Evolutionary conservation across 2,888 invertebrate species (phyloP).

Genomic region (Mythimna ferrago): DNA sequence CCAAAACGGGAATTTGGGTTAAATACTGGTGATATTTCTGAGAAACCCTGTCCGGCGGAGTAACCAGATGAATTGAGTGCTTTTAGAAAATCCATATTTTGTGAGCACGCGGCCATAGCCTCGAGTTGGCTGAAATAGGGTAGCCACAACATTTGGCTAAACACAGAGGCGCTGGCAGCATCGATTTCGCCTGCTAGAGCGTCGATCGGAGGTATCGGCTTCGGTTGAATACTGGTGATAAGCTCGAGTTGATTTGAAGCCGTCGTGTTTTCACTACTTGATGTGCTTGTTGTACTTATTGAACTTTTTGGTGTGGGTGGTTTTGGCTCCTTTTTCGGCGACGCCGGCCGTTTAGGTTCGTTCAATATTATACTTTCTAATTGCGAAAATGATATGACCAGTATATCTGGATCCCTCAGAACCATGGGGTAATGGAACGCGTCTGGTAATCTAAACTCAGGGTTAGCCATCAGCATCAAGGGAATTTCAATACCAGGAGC

Average conservation of each 20-base stretch:
- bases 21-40: constrained; percentile 89
- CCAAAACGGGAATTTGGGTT: constrained; percentile 82
- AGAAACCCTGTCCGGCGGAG: constrained; percentile 86
- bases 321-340: constrained; percentile 69
- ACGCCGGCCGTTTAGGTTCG: constrained; percentile 76
- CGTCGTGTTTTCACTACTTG: constrained; percentile 70
- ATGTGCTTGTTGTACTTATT: constrained; percentile 68
- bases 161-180: constrained; percentile 92
- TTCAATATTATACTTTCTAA: constrained; percentile 92
- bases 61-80: constrained; percentile 89
- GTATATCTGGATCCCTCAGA: constrained; percentile 94
- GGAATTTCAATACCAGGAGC: constrained; percentile 95
- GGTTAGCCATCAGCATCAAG: constrained; percentile 92
- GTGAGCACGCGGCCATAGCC: constrained; percentile 90
- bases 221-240: constrained; percentile 72
- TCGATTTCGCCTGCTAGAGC: constrained; percentile 92
- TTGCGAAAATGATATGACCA: constrained; percentile 94
- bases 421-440: constrained; percentile 93
- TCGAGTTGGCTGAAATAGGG: constrained; percentile 93
- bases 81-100: constrained; percentile 91
- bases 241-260: constrained; percentile 73
- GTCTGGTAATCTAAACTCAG: constrained; percentile 94
- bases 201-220: constrained; percentile 82
- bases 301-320: constrained; percentile 69
- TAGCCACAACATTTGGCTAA: constrained; percentile 94